A percentile compares a stretch with the other conserved stretches of the same genome.
Conservation (phyloP, 2,113 vertebrate species). For the Solea solea region DNA sequence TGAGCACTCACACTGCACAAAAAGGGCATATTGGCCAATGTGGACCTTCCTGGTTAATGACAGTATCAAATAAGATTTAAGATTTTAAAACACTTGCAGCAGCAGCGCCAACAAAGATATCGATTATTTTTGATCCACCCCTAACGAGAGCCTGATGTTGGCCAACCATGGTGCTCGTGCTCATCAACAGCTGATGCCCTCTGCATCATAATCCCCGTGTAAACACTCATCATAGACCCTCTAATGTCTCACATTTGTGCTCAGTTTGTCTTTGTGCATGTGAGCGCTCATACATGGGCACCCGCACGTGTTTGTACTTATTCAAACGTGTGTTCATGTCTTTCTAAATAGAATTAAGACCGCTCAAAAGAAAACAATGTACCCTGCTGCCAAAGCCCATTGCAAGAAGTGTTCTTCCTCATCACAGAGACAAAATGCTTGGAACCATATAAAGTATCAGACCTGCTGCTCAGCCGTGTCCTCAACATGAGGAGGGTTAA, state of each 20-base stretch:
- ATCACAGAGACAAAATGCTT: neutral
- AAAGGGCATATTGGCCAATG: no score
- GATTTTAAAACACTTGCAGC: no score
- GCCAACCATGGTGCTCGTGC: no score
- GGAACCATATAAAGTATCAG: neutral
- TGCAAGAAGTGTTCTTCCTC: conserved; percentile 12
- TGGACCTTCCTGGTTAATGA: no score
- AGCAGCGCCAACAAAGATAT: no score
- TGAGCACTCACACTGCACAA: no score
- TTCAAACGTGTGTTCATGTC: conserved; percentile 20
- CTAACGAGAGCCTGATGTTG: no score
- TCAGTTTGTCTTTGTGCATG: conserved; percentile 10
- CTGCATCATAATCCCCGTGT: conserved; percentile 8
- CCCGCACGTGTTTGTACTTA: conserved; percentile 40
- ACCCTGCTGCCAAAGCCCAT: neutral
- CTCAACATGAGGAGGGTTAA: neutral
- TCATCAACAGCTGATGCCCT: neutral
- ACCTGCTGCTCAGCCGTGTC: neutral
- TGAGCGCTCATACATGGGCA: neutral
- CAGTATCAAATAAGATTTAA: no score
- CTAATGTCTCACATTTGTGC: neutral
- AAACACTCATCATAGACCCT: neutral
- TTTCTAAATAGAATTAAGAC: conserved; percentile 33
- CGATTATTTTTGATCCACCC: no score
- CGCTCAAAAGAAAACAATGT: conserved; percentile 22